phyloP scores from a whole-genome alignment of 1,140 invertebrate species.

The Bathynomus jamesi region DNA sequence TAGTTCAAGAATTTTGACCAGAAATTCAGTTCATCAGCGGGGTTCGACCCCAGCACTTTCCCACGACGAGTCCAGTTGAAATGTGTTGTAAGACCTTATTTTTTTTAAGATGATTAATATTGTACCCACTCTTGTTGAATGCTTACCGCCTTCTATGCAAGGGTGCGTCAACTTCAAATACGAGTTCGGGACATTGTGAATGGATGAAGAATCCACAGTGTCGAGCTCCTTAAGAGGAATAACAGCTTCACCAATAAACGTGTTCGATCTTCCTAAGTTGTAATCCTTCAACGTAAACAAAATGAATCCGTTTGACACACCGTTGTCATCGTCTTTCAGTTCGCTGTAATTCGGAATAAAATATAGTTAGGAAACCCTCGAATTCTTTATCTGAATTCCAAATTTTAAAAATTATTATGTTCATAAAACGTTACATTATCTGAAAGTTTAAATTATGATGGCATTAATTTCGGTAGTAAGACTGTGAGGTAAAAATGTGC shows the following conservation, averaged over 20 bases:
- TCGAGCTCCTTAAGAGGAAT: conserved; percentile 13
- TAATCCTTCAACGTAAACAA: conserved; percentile 31
- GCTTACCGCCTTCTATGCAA: conserved; percentile 23
- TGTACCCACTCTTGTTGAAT: no score
- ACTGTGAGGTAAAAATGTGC: no score
- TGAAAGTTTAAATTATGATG: not conserved
- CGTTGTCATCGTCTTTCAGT: conserved; percentile 16
- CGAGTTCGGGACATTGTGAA: conserved; percentile 18
- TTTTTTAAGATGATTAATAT: no score
- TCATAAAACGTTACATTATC: not conserved
- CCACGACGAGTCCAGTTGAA: no score
- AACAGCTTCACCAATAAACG: conserved; percentile 31
- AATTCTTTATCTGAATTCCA: not conserved
- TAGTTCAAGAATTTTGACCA: no score
- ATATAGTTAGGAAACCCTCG: not conserved
- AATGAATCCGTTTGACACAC: conserved; percentile 22
- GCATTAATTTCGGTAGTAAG: no score
- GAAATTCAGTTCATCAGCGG: no score
- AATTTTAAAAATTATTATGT: not conserved
- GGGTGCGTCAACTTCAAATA: conserved; percentile 27
- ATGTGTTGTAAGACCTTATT: no score
- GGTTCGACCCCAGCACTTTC: no score
- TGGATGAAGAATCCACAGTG: conserved; percentile 17
- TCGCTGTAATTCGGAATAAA: conserved; percentile 12
- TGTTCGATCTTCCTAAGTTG: conserved; percentile 28